Conservation (phyloP, 1,140 invertebrate species). For the Cyclina sinensis region DNA sequence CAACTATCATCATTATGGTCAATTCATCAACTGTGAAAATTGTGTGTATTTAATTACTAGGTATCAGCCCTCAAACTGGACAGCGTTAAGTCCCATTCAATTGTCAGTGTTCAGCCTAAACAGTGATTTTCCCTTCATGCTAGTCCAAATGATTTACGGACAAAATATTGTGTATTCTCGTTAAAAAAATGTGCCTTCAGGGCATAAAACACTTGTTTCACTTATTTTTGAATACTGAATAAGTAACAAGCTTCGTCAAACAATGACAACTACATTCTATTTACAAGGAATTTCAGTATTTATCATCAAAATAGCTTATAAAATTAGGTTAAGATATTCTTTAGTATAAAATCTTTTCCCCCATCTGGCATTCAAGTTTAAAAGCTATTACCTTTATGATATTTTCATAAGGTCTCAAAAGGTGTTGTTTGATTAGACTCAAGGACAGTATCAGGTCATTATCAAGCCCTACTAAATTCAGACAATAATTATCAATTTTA, state of each 20-base stretch:
- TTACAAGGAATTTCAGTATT: neutral
- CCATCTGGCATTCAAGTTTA: conserved; percentile 8
- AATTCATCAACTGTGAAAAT: conserved; percentile 59
- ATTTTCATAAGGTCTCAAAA: conserved; percentile 28
- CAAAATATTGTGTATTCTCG: conserved; percentile 12
- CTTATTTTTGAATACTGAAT: neutral
- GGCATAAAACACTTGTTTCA: conserved; percentile 34
- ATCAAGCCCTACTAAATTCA: neutral
- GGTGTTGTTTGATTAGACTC: neutral
- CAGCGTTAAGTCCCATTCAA: conserved; percentile 41
- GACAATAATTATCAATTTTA: conserved; percentile 2
- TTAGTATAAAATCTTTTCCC: neutral
- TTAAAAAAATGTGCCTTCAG: conserved; percentile 28
- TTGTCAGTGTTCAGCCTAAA: conserved; percentile 27
- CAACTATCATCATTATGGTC: conserved; percentile 36
- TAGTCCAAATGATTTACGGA: conserved; percentile 56
- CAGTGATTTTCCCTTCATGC: conserved; percentile 41
- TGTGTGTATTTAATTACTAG: conserved; percentile 41
- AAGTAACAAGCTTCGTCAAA: neutral
- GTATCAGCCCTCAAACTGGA: conserved; percentile 19
- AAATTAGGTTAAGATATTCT: conserved; percentile 29
- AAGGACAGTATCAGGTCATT: neutral
- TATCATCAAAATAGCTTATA: neutral
- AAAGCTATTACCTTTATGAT: conserved; percentile 30
- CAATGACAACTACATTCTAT: neutral